Base-by-base conservation (phyloP, 2,888 invertebrate species). In the Parasteatoda lunata region DNA sequence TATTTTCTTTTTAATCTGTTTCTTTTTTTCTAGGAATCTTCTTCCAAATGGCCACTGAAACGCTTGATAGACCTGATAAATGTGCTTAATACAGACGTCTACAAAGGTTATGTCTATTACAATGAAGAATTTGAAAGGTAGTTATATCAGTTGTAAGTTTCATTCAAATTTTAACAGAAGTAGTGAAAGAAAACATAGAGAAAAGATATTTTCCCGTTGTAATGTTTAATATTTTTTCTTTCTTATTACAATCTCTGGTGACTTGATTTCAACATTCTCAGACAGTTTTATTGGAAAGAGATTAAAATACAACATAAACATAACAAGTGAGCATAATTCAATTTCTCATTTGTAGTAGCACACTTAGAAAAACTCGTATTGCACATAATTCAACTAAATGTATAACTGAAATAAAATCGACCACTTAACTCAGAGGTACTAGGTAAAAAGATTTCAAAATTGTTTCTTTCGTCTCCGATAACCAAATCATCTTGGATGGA, bases 11-110 rank as follows among this genome's bases (percentile, higher is more conserved):
- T 64, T 68, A 7, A 4, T 76, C 13, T 13, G 7, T 69, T 59
- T 59, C 3, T 45, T 65, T 64, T 51, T 54, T 49, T 30, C 49
- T 45, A 87, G 87, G 77, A 87, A 59, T 59, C 59, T 11, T 7
- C 59, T 59, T 11, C 68, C 15, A 87, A 82, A 64, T 87, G 81
- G 77, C 49, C 94, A 78, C 92, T 97, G 70, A 95, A 95, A 90
- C 95, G 95, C 92, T 93, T 97, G 89, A 96, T 97, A 59, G 95
- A 96, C 92, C 94, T 97, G 15, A 95, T 96, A 89, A 97, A 97
- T 91, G 92, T 96, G 8, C 84, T 92, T n/a, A 92, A 92, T 89
- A 89, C 89, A 6, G 92, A 92, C 81, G 84, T 92, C 52, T 90
- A 91, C 83, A 91, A 91, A 70, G 91, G 91, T 5, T 84, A 90